Evolutionary conservation across 2,888 invertebrate species (phyloP).

Genomic region (Hypomecis atomaria): DNA sequence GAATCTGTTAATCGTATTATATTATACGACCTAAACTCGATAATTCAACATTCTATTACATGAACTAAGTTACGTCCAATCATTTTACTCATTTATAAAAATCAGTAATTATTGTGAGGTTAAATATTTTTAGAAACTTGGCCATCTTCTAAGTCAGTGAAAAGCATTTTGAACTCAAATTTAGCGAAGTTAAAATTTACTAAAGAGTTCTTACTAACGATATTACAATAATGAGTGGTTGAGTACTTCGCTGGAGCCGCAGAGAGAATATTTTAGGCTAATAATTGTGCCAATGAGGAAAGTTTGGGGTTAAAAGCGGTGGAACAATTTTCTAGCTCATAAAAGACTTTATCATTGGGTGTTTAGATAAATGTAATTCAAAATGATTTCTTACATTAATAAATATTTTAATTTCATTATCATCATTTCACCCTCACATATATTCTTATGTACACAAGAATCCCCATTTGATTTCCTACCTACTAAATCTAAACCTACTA

Average conservation of each 20-base stretch:
- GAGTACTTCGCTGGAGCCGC: slow-evolving; percentile 52
- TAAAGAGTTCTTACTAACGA: slow-evolving; percentile 46
- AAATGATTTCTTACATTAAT: too few species aligned
- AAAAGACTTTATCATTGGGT: slow-evolving; percentile 2
- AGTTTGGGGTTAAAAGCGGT: slow-evolving; percentile 62
- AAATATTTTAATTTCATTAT: too few species aligned
- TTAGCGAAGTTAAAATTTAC: slow-evolving; percentile 33
- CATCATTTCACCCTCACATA: too few species aligned
- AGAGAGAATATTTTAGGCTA: slow-evolving; percentile 76
- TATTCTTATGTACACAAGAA: too few species aligned
- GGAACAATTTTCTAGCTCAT: slow-evolving; percentile 59
- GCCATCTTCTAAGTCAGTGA: background rate
- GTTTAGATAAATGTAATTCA: background rate
- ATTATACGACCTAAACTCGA: too few species aligned
- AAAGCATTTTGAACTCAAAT: slow-evolving; percentile 41
- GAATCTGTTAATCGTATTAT: too few species aligned
- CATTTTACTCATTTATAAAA: too few species aligned
- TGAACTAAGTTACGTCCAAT: too few species aligned
- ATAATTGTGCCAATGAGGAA: slow-evolving; percentile 72
- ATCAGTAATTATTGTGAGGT: too few species aligned
- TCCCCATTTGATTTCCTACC: too few species aligned
- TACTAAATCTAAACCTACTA: too few species aligned
- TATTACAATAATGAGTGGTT: slow-evolving; percentile 57
- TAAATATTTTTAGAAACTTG: background rate
- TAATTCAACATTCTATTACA: too few species aligned